Percentiles rank a stretch among this genome's conserved stretches.
Evolutionary conservation across 2,888 invertebrate genomes (phyloP).

Genomic region (Drosophila meridionalis): DNA sequence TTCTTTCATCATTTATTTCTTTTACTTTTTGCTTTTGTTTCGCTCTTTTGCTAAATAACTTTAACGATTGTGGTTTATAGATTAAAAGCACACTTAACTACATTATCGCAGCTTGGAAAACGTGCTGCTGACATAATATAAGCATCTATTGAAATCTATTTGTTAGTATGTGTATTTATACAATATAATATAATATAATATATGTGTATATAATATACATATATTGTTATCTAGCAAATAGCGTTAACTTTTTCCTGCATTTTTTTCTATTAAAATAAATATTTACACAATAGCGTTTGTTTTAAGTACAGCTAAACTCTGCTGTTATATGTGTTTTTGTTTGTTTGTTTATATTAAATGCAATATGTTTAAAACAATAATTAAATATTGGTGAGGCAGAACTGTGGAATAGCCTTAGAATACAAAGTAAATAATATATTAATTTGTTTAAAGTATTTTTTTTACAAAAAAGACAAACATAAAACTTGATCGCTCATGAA

Average conservation of each 20-base stretch:
- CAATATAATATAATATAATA: not conserved
- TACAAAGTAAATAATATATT: not conserved
- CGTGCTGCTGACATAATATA: slow-evolving; percentile 44
- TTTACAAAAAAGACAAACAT: not conserved
- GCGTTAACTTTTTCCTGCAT: not conserved
- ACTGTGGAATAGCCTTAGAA: not conserved
- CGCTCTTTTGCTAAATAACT: slow-evolving; percentile 21
- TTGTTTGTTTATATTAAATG: not conserved
- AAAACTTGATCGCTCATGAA: not conserved
- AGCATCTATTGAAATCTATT: slow-evolving; percentile 19
- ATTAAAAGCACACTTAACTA: slow-evolving; percentile 28
- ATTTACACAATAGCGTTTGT: not conserved
- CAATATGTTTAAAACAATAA: not conserved
- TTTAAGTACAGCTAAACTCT: not conserved
- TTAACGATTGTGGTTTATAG: slow-evolving; percentile 27
- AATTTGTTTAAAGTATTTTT: not conserved
- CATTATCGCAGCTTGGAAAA: slow-evolving; percentile 4
- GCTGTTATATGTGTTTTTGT: not conserved
- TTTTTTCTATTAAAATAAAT: not conserved
- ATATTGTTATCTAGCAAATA: slow-evolving; percentile 5
- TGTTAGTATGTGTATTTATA: not conserved
- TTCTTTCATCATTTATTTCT: slow-evolving; percentile 7
- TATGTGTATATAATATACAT: too few species aligned
- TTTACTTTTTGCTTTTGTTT: slow-evolving; percentile 16
- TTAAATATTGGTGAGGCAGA: not conserved